Percentiles rank a stretch among this genome's conserved stretches.
phyloP scores from a whole-genome alignment of 2,888 invertebrate genomes.

The Steinernema carpocapsae region DNA sequence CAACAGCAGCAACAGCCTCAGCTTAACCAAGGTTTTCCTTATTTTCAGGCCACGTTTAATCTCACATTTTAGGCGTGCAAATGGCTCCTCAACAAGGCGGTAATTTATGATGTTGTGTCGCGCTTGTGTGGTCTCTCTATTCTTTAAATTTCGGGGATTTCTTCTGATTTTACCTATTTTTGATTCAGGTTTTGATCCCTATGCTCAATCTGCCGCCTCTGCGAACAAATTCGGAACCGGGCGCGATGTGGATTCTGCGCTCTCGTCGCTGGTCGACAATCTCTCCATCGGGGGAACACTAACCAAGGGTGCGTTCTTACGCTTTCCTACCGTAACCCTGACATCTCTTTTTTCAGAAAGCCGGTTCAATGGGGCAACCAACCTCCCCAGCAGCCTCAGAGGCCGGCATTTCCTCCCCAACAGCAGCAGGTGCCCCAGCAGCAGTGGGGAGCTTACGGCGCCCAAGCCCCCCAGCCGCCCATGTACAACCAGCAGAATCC shows the following conservation, averaged over 20 bases:
- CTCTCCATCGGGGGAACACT: slow-evolving; percentile 44
- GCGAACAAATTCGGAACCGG: slow-evolving; percentile 39
- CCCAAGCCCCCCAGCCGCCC: neutral
- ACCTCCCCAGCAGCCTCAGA: too few relatives aligned
- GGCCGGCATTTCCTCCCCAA: too few relatives aligned
- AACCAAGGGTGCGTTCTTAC: slow-evolving; percentile 35
- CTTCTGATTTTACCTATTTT: neutral
- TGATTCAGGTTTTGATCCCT: slow-evolving; percentile 24
- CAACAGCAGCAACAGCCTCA: slow-evolving; percentile 7
- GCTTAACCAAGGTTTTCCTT: slow-evolving; percentile 3
- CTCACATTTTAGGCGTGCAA: neutral
- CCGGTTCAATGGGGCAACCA: slow-evolving; percentile 42
- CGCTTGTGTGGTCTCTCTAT: slow-evolving; percentile 29
- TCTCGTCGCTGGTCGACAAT: slow-evolving; percentile 52
- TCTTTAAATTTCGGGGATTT: neutral
- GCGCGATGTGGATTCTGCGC: slow-evolving; percentile 48
- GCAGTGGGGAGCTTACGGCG: slow-evolving; percentile 13
- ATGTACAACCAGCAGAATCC: slow-evolving; percentile 29
- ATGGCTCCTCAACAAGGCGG: slow-evolving; percentile 28
- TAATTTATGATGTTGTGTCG: slow-evolving; percentile 17
- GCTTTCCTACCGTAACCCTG: neutral
- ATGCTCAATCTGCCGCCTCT: neutral
- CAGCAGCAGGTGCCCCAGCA: slow-evolving; percentile 10
- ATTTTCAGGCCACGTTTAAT: slow-evolving; percentile 16
- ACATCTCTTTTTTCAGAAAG: slow-evolving; percentile 36